Percentiles rank a stretch among this genome's conserved stretches.
These are phyloP conservation scores for Pseudomyrmex gracilis DNA, from an alignment of 1,140 invertebrate genomes.

Conservation along the genomic window DNA sequence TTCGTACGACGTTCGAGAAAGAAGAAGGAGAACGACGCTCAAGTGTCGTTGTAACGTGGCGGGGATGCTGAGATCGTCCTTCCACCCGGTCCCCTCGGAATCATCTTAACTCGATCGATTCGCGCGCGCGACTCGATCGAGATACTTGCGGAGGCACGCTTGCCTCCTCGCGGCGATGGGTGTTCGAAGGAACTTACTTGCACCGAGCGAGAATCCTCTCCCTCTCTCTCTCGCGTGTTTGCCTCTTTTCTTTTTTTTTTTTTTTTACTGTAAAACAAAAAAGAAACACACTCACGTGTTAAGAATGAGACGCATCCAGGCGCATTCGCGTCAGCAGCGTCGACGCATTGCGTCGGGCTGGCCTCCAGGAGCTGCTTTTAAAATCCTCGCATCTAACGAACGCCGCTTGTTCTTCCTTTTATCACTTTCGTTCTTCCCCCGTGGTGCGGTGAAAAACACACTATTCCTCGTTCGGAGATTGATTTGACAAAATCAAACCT, in stretches of 20 bases:
- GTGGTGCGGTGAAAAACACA: background rate
- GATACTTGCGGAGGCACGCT: slow-evolving; percentile 20
- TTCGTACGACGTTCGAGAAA: slow-evolving; percentile 24
- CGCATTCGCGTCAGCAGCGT: slow-evolving; percentile 86
- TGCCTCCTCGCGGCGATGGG: slow-evolving; percentile 12
- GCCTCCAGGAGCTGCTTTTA: slow-evolving; percentile 84
- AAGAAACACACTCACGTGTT: slow-evolving; percentile 83
- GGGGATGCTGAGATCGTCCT: slow-evolving; percentile 64
- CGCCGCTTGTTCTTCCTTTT: slow-evolving; percentile 62
- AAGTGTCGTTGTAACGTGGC: slow-evolving; percentile 69
- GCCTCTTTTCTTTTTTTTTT: background rate
- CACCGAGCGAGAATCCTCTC: background rate
- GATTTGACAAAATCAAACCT: background rate
- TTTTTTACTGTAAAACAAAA: slow-evolving; percentile 19
- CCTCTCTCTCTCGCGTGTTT: background rate
- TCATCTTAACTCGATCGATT: slow-evolving; percentile 61
- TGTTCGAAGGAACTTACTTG: background rate
- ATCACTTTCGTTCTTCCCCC: slow-evolving; percentile 22
- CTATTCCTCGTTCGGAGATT: background rate
- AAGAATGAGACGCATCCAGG: slow-evolving; percentile 86
- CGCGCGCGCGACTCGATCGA: slow-evolving; percentile 14
- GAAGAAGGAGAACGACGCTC: slow-evolving; percentile 3
- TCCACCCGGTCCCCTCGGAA: slow-evolving; percentile 48
- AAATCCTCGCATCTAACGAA: slow-evolving; percentile 81
- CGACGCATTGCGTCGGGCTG: slow-evolving; percentile 86